A percentile compares a stretch with the other conserved stretches of the same genome.
These are phyloP conservation scores for Pholis gunnellus DNA, from an alignment of 2,113 vertebrate species.

Conservation along the genomic window DNA sequence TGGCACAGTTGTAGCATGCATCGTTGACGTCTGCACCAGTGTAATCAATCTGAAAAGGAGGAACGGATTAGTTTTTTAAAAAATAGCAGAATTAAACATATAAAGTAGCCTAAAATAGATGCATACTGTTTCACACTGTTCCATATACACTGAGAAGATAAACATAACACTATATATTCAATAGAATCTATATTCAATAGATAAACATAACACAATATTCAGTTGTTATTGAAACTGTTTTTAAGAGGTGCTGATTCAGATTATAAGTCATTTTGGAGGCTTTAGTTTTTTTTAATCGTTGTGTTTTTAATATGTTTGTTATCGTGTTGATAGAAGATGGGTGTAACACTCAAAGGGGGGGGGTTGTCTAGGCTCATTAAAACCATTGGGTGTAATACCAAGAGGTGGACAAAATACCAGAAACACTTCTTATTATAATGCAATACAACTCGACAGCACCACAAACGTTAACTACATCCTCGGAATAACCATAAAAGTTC, in stretches of 20 bases:
- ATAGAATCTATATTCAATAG: not conserved
- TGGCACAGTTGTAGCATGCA: slow-evolving; percentile 91
- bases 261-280: not conserved
- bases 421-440: not conserved
- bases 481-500: not conserved
- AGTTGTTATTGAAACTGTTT: not conserved
- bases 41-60: slow-evolving; percentile 91
- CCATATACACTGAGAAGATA: not conserved
- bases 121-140: not conserved
- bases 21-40: slow-evolving; percentile 88
- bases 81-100: not conserved
- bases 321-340: not conserved
- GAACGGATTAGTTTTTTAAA: fast-evolving
- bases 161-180: not conserved
- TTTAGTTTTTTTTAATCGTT: not conserved
- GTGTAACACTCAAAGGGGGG: not conserved
- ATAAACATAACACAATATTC: not conserved
- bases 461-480: not conserved
- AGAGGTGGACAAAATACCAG: not conserved
- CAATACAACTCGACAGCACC: not conserved
- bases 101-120: not conserved
- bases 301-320: not conserved
- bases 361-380: not conserved
- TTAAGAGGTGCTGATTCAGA: not conserved
- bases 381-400: no score